phyloP scores from a whole-genome alignment of 2,888 invertebrate species.

The Cacoxenus indagator region DNA sequence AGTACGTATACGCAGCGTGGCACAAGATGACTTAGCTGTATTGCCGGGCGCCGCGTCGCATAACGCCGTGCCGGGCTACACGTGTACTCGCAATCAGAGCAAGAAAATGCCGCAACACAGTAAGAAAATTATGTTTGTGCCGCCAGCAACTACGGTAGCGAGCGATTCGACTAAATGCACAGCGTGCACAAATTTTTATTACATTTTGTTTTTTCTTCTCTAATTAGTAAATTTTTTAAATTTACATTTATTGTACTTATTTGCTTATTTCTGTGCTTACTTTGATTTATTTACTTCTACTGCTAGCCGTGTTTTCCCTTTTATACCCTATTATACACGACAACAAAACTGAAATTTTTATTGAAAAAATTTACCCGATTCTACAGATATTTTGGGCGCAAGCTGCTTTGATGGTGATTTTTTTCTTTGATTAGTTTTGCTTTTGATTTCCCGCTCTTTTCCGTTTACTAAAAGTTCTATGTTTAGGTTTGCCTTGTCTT shows the following conservation, averaged over 20 bases:
- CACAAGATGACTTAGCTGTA: background rate
- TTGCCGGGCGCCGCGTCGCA: background rate
- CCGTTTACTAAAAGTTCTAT: background rate
- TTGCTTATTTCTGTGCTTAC: no score
- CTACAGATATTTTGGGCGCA: background rate
- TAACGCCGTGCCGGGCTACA: background rate
- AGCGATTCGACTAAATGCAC: background rate
- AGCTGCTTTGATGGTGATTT: background rate
- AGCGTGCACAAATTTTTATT: conserved; percentile 5
- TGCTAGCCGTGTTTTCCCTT: background rate
- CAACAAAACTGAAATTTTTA: background rate
- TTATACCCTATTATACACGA: background rate
- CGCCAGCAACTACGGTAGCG: background rate
- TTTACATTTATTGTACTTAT: no score
- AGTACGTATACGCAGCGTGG: conserved; percentile 50
- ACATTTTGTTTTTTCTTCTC: background rate
- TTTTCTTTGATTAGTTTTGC: background rate
- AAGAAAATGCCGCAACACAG: conserved; percentile 38
- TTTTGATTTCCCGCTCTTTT: background rate
- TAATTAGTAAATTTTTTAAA: background rate
- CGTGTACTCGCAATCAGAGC: conserved; percentile 19
- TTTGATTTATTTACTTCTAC: no score
- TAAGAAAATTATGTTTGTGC: conserved; percentile 27
- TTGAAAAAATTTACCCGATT: background rate
- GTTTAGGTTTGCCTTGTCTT: no score